These are phyloP conservation scores for Callorhinus ursinus DNA, from an alignment of 2,113 vertebrate genomes.

Conservation along the genomic window DNA sequence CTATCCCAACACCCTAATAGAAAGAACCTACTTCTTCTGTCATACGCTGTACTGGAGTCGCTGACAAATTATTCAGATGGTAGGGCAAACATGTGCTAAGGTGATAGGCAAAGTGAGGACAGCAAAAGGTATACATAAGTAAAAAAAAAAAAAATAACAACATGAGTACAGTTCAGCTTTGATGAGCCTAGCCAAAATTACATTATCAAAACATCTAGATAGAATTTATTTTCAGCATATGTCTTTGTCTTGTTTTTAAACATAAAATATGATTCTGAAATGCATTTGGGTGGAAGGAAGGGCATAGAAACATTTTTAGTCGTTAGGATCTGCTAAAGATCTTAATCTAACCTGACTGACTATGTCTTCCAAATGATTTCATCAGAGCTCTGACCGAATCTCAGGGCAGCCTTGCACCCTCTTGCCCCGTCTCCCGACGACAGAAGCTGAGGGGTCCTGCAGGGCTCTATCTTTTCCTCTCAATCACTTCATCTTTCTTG, in stretches of 20 bases:
- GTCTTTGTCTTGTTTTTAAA: not conserved
- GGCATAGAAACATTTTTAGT: not conserved
- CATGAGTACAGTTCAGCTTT: not conserved
- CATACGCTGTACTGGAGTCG: not conserved
- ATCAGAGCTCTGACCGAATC: not conserved
- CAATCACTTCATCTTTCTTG: not conserved
- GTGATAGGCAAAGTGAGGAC: not conserved
- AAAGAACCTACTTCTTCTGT: not conserved
- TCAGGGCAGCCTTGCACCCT: not conserved
- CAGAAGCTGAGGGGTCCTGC: not conserved
- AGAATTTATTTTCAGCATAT: not conserved
- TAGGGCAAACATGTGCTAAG: not conserved
- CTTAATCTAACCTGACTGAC: not conserved
- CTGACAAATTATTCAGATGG: not conserved
- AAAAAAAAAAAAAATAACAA: not conserved
- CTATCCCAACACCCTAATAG: too few species aligned
- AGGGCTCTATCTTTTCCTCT: not conserved
- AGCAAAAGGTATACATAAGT: not conserved
- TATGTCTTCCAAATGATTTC: not conserved
- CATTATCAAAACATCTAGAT: not conserved
- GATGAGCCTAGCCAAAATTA: not conserved
- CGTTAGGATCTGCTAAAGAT: not conserved
- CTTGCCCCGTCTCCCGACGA: fast-evolving
- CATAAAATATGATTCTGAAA: not conserved
- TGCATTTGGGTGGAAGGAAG: not conserved